phyloP scores from a whole-genome alignment of 2,113 vertebrate genomes.

The Falco punctatus region DNA sequence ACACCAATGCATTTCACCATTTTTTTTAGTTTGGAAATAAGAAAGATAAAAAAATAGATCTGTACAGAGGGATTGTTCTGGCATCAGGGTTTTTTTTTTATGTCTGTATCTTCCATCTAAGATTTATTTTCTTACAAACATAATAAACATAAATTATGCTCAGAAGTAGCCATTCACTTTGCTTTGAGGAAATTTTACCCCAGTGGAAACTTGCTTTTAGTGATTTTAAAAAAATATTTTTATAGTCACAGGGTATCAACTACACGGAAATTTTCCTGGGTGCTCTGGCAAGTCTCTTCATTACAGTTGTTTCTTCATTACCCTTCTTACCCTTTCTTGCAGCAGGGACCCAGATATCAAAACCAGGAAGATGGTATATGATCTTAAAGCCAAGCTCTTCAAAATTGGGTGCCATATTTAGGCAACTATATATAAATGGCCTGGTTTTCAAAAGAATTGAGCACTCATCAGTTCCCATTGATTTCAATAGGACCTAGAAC shows the following conservation, averaged over 20 bases:
- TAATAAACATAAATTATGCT: neutral
- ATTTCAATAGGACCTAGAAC: conserved; percentile 40
- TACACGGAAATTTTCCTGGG: neutral
- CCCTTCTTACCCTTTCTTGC: neutral
- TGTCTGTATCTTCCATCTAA: neutral
- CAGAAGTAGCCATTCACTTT: neutral
- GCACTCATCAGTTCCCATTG: conserved; percentile 51
- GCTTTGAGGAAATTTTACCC: neutral
- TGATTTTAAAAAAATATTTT: neutral
- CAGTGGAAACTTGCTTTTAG: neutral
- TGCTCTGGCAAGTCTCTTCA: neutral
- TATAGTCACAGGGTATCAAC: neutral
- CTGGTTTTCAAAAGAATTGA: conserved; percentile 50
- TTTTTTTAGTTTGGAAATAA: neutral
- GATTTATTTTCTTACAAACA: neutral
- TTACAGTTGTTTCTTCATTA: conserved; percentile 34
- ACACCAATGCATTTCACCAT: neutral
- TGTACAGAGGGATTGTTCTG: neutral
- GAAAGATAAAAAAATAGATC: neutral
- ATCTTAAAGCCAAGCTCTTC: conserved; percentile 26
- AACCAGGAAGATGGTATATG: conserved; percentile 5
- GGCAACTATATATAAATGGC: conserved; percentile 61
- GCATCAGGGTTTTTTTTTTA: neutral
- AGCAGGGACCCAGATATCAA: conserved; percentile 31
- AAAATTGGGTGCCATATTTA: conserved; percentile 64